Percentiles rank a stretch among this genome's conserved stretches.
phyloP scores from a whole-genome alignment of 1,140 invertebrate genomes.

The Ptiloglossa arizonensis region DNA sequence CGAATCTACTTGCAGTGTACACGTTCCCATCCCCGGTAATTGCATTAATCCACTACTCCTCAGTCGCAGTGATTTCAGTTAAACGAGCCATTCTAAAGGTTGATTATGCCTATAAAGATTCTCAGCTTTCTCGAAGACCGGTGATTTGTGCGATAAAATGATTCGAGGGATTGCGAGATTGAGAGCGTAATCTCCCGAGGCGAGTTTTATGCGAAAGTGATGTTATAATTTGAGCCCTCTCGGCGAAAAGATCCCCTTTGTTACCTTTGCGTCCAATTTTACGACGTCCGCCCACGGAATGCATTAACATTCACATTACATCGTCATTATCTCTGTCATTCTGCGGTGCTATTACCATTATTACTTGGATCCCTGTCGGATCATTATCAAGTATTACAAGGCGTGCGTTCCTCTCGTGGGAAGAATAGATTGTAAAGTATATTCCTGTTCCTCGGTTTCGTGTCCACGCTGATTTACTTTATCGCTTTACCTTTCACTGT shows the following conservation, averaged over 20 bases:
- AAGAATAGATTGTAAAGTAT: conserved; percentile 47
- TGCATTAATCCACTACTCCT: no score
- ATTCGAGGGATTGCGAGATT: background rate
- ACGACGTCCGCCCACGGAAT: conserved; percentile 44
- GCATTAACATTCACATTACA: conserved; percentile 52
- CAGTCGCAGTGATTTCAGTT: background rate
- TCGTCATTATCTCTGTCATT: conserved; percentile 56
- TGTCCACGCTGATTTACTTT: conserved; percentile 48
- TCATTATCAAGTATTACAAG: conserved; percentile 54
- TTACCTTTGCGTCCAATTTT: conserved; percentile 42
- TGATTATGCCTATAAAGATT: background rate
- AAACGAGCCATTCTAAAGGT: background rate
- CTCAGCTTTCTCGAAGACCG: background rate
- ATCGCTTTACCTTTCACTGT: conserved; percentile 21
- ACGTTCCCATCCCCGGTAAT: background rate
- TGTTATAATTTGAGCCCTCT: conserved; percentile 32
- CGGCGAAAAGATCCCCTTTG: conserved; percentile 18
- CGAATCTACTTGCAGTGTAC: background rate
- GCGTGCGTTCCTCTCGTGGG: conserved; percentile 43
- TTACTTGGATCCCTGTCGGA: conserved; percentile 51
- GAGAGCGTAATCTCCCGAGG: conserved; percentile 2
- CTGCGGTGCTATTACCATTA: conserved; percentile 43
- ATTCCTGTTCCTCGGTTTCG: conserved; percentile 40
- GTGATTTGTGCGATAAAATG: conserved; percentile 1
- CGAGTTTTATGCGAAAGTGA: conserved; percentile 33